Base-by-base conservation (phyloP, 2,797 vertebrate genomes). In the Phylloscopus collybita region DNA sequence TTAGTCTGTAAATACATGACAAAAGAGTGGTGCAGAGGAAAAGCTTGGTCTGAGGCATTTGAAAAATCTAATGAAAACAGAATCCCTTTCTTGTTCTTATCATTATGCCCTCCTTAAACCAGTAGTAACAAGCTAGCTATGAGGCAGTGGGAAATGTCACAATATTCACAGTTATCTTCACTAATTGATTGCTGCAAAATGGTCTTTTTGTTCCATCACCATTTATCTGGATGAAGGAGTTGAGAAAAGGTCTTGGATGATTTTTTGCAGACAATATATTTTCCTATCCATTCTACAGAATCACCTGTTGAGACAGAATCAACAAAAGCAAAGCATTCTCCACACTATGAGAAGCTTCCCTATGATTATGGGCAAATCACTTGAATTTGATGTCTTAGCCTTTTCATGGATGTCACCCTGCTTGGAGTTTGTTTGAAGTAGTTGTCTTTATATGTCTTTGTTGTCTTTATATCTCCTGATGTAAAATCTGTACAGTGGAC, bases 181-280 rank as follows among this genome's bases (percentile, higher is more conserved):
- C 19, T 81, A 80, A 80, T 26, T 84, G 30, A 16, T 75, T 92
- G 26, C 60, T 89, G 36, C 34, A 81, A 57, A 92, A 60, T 44
- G 27, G 10, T 84, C 18, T 72, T 96, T 90, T 69, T 76, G 62
- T 81, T 86, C 85, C 30, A 36, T 82, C 56, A 40, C 64, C 32
- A 23, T 84, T 92, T 79, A 72, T 70, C 49, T 86, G 59, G 26
- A 67, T 84, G 19, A 54, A 83, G 54, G 36, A 71, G 30, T 44
- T 1, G 5, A 66, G 45, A 70, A 86, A 82, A 74, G 21, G 23
- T 29, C 38, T 93, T 86, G 34, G 23, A 32, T 85, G 44, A 47
- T 76, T 91, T 90, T 90, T 96, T 87, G 34, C n/a, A 80, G 32
- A 80, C 36, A 64, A 13, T 62, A 15, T 70, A n/a, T 92, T 79